Evolutionary conservation across 1,140 invertebrate species (phyloP).

Genomic region (Calliphora vicina): DNA sequence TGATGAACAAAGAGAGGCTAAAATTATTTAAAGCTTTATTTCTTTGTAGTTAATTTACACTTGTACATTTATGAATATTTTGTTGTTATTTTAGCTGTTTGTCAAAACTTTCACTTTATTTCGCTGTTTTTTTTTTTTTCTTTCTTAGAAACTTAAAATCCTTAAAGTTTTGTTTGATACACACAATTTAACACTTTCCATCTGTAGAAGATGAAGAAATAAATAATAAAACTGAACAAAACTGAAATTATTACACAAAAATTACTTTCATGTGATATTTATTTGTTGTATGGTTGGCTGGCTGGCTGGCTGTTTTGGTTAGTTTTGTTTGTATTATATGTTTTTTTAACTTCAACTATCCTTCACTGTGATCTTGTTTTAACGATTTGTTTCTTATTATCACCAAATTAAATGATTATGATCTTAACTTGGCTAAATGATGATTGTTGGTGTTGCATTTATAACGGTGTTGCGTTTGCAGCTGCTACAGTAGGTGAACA

Average conservation of each 20-base stretch:
- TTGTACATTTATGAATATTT: background rate
- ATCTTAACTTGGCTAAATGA: background rate
- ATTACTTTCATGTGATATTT: conserved; percentile 4
- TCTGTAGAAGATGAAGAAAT: background rate
- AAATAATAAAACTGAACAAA: background rate
- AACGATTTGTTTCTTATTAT: conserved; percentile 33
- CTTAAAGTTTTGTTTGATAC: conserved; percentile 7
- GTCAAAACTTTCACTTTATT: background rate
- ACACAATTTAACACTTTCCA: conserved; percentile 23
- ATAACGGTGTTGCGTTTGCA: background rate
- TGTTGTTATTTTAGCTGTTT: conserved; percentile 3
- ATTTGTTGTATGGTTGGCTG: background rate
- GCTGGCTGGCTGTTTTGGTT: background rate
- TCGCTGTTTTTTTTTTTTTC: background rate
- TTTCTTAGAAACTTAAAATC: conserved; percentile 11
- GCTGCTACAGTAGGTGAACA: background rate
- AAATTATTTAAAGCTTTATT: background rate
- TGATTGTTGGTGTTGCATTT: background rate
- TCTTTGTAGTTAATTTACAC: background rate
- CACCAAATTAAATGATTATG: conserved; percentile 27
- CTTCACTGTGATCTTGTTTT: conserved; percentile 30
- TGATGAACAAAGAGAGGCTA: background rate
- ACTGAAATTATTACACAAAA: background rate
- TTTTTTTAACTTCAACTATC: background rate
- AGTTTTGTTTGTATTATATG: background rate